Percentiles rank a stretch among this genome's conserved stretches.
These are phyloP conservation scores for Syngnathoides biaculeatus DNA, from an alignment of 2,113 vertebrate species.

Conservation along the genomic window DNA sequence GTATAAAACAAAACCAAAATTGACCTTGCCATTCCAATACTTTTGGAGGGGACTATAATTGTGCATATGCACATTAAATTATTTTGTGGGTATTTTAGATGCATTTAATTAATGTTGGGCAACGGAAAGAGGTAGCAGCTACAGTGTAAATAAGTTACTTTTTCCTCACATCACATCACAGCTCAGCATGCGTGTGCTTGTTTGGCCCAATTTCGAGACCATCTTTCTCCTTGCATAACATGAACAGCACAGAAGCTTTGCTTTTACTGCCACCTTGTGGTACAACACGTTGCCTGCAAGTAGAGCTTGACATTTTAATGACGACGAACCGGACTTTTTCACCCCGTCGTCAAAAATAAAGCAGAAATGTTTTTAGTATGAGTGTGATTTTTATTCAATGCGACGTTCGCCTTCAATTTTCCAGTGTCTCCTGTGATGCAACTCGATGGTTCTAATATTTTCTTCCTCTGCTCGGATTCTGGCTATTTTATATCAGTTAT, in stretches of 20 bases:
- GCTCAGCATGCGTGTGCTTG: neutral
- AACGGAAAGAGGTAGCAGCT: too few relatives aligned
- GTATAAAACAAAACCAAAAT: too few relatives aligned
- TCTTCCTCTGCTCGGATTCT: conserved; percentile 19
- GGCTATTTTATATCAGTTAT: conserved; percentile 14
- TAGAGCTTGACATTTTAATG: neutral
- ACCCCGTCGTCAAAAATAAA: neutral
- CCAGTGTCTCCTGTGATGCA: neutral
- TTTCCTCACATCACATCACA: too few relatives aligned
- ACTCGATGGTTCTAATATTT: conserved; percentile 10
- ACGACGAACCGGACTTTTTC: neutral
- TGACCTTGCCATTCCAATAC: too few relatives aligned
- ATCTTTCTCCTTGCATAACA: conserved; percentile 17
- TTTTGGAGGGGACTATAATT: too few relatives aligned
- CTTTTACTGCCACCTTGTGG: conserved; percentile 52
- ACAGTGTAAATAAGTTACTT: too few relatives aligned
- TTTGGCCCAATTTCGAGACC: conserved; percentile 15
- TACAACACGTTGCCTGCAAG: neutral
- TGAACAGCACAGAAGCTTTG: conserved; percentile 22
- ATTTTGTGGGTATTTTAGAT: too few relatives aligned
- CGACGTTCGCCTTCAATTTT: neutral
- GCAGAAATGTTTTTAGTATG: neutral
- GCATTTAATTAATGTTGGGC: too few relatives aligned
- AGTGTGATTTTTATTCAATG: neutral
- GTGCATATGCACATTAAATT: too few relatives aligned